A percentile compares a stretch with the other conserved stretches of the same genome.
Conservation (phyloP, 2,113 vertebrate species). For the Condylura cristata region DNA sequence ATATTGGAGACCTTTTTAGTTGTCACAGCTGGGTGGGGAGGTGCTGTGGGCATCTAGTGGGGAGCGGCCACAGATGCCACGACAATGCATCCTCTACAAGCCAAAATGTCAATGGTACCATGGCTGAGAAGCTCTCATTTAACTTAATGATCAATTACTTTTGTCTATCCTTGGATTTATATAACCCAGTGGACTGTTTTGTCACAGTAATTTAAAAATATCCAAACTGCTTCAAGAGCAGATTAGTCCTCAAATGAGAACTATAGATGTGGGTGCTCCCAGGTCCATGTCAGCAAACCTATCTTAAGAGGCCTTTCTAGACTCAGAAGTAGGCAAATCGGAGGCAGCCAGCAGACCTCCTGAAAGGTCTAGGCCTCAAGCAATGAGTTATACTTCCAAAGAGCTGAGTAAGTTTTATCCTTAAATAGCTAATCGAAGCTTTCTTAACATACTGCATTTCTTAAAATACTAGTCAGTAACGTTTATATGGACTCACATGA, state of each 20-base stretch:
- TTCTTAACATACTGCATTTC: neutral
- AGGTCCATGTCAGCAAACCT: neutral
- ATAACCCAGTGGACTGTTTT: neutral
- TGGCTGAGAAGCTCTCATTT: neutral
- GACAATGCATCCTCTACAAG: neutral
- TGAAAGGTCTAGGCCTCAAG: neutral
- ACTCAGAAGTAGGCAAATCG: neutral
- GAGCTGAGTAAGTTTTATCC: neutral
- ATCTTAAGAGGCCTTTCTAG: neutral
- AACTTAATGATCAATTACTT: neutral
- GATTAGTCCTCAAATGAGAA: neutral
- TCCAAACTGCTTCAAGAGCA: neutral
- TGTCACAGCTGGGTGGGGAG: neutral
- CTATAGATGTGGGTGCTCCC: neutral
- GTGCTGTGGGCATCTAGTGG: neutral
- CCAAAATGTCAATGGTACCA: neutral
- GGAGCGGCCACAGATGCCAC: neutral
- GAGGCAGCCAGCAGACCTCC: neutral
- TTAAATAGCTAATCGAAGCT: conserved; percentile 21
- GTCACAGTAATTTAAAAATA: neutral
- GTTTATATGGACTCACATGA: neutral
- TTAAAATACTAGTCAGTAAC: conserved; percentile 46
- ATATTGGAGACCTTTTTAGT: neutral
- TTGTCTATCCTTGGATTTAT: conserved; percentile 7
- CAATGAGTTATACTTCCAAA: neutral